A percentile compares a stretch with the other conserved stretches of the same genome.
These are phyloP conservation scores for Aegithalos caudatus DNA, from an alignment of 2,113 vertebrate species.

Conservation along the genomic window DNA sequence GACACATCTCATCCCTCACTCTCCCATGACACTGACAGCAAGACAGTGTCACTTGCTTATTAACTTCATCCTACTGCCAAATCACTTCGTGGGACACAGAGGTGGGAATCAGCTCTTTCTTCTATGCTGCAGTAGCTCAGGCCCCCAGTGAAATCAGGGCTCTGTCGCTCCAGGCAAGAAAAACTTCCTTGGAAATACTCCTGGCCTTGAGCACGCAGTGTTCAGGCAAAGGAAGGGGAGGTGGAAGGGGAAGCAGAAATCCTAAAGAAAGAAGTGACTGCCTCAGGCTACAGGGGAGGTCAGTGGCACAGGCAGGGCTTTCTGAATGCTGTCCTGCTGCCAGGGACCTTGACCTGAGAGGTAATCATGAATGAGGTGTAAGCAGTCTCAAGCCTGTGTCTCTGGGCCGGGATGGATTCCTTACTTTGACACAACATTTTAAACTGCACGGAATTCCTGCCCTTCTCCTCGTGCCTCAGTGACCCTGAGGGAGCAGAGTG, in stretches of 20 bases:
- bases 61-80: background rate
- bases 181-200: background rate
- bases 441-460: background rate
- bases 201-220: background rate
- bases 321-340: background rate
- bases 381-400: background rate
- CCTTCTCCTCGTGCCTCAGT: background rate
- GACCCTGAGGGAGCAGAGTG: background rate
- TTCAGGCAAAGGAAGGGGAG: background rate
- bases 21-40: background rate
- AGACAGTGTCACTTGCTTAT: background rate
- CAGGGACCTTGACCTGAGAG: background rate
- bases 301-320: slow-evolving; percentile 14
- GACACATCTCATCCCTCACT: background rate
- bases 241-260: slow-evolving; percentile 13
- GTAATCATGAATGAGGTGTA: background rate
- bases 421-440: slow-evolving; percentile 36
- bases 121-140: background rate
- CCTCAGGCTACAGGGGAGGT: slow-evolving; percentile 36
- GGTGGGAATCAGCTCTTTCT: background rate
- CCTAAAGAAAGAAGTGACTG: background rate
- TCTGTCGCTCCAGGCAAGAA: background rate
- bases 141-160: background rate
- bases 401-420: background rate
- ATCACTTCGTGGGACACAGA: background rate